Evolutionary conservation across 2,113 vertebrate species (phyloP).

Genomic region (Pantherophis guttatus): DNA sequence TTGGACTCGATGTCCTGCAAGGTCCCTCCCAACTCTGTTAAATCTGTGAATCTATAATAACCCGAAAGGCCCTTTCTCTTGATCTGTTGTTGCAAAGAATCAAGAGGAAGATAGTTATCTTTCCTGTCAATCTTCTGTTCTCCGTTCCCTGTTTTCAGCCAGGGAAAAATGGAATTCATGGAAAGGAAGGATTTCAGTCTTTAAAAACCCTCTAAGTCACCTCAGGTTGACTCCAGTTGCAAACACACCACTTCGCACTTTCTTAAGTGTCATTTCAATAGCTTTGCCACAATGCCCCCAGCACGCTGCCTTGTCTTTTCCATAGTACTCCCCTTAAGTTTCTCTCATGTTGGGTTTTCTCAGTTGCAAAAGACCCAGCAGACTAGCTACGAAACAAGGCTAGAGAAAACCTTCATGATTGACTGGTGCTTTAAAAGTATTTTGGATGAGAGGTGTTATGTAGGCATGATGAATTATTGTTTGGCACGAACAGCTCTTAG

Average conservation of each 20-base stretch:
- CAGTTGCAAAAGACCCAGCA: not conserved
- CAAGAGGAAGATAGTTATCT: no score
- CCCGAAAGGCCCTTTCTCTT: not conserved
- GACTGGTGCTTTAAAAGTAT: constrained; percentile 46
- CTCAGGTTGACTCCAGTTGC: not conserved
- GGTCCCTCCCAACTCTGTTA: no score
- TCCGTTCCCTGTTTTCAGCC: not conserved
- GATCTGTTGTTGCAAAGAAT: not conserved
- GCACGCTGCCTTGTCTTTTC: not conserved
- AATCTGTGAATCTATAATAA: no score
- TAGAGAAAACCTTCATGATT: constrained; percentile 41
- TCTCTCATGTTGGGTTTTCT: constrained; percentile 12
- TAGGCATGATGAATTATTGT: constrained; percentile 25
- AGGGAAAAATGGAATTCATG: not conserved
- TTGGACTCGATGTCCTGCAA: no score
- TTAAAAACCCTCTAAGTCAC: not conserved
- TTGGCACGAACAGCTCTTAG: constrained; percentile 24
- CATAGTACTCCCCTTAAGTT: constrained; percentile 16
- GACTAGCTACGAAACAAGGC: constrained; percentile 30
- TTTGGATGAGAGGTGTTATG: constrained; percentile 31
- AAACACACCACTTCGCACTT: not conserved
- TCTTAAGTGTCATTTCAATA: not conserved
- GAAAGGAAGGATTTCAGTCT: not conserved
- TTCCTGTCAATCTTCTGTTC: not conserved
- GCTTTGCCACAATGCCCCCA: not conserved